Evolutionary conservation across 1,140 invertebrate species (phyloP).

Genomic region (Coptotermes formosanus): DNA sequence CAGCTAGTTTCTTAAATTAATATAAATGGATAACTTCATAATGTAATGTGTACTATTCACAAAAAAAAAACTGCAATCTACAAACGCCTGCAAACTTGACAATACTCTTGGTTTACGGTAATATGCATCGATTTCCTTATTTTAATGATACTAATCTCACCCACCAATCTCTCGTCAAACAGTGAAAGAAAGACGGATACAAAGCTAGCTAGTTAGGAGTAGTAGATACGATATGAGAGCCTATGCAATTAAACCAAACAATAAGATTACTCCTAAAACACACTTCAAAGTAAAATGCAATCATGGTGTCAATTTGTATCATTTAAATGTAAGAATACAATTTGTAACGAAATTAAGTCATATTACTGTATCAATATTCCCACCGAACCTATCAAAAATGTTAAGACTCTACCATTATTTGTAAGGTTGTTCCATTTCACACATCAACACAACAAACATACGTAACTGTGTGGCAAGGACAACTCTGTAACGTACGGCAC

Average conservation of each 20-base stretch:
- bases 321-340: not conserved
- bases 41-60: conserved; percentile 29
- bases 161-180: not conserved
- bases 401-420: conserved; percentile 19
- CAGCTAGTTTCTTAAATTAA: conserved; percentile 23
- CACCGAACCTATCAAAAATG: conserved; percentile 25
- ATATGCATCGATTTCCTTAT: conserved; percentile 5
- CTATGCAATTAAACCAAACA: conserved; percentile 16
- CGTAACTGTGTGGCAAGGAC: conserved; percentile 27
- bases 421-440: conserved; percentile 21
- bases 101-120: conserved; percentile 24
- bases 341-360: conserved; percentile 24
- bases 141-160: conserved; percentile 1
- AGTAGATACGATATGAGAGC: conserved; percentile 1
- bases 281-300: conserved; percentile 19
- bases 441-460: conserved; percentile 32
- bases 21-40: conserved; percentile 28
- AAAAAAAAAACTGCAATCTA: conserved; percentile 27
- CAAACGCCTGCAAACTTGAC: conserved; percentile 26
- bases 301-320: not conserved
- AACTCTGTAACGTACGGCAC: conserved; percentile 24
- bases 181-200: not conserved
- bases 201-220: conserved; percentile 7
- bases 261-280: conserved; percentile 9
- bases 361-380: conserved; percentile 23